Conservation (phyloP, 2,888 invertebrate genomes). For the Himalopsyche kuldschensis region DNA sequence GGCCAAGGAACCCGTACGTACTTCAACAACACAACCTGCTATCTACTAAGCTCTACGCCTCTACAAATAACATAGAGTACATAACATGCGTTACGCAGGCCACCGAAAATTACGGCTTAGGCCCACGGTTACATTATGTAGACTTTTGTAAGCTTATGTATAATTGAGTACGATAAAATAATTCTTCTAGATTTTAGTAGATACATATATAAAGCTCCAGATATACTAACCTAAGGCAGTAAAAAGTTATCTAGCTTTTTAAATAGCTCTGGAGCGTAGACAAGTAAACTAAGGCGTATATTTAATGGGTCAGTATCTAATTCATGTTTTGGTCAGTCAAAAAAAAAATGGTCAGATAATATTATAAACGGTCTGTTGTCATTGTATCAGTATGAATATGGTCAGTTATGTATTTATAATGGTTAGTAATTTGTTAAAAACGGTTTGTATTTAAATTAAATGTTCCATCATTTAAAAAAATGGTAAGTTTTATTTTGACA, state of each 20-base stretch:
- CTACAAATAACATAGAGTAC: conserved; percentile 22
- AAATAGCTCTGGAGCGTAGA: not conserved
- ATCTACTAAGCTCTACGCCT: not conserved
- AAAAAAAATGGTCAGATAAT: too few relatives aligned
- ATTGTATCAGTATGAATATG: too few relatives aligned
- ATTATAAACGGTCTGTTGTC: too few relatives aligned
- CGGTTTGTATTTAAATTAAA: too few relatives aligned
- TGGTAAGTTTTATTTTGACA: too few relatives aligned
- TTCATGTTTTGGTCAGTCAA: too few relatives aligned
- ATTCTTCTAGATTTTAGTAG: not conserved
- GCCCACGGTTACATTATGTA: conserved; percentile 23
- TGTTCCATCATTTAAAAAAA: too few relatives aligned
- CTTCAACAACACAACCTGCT: conserved; percentile 8
- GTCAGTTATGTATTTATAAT: too few relatives aligned
- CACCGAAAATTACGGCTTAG: conserved; percentile 21
- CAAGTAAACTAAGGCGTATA: too few relatives aligned
- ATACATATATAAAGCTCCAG: not conserved
- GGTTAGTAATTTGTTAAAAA: too few relatives aligned
- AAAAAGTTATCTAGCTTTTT: not conserved
- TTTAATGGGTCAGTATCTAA: too few relatives aligned
- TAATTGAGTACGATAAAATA: conserved; percentile 14
- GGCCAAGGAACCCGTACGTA: conserved; percentile 32
- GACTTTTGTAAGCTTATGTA: conserved; percentile 27
- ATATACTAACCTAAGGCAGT: not conserved
- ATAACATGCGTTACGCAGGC: conserved; percentile 9